Base-by-base conservation (phyloP, 2,888 invertebrate genomes). In the Parnassius mnemosyne region DNA sequence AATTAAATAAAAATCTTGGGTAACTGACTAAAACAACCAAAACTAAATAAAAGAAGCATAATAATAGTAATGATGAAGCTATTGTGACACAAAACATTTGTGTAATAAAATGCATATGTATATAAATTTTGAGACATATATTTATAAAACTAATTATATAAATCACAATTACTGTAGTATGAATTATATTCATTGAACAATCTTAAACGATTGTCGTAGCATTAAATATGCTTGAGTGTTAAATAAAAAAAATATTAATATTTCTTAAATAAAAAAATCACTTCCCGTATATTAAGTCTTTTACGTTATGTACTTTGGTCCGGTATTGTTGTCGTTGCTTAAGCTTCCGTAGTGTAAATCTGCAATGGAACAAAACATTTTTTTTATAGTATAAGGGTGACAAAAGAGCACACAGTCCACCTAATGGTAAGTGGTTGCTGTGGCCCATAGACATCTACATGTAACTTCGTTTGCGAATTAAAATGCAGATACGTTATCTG, bases 271-370 rank as follows among this genome's bases (percentile, higher is more conserved):
- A n/a, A 56, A 9, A 34, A 47, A 34, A 55, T 55, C 49, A 47
- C 49, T 16, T 13, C 49, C 41, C 9, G 49, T 57, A 3, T 41
- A 49, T 13, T 49, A 49, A 57, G 47, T 57, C 41, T 41, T 64
- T 64, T 61, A 60, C 44, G 56, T 10, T 34, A 67, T 68, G 68
- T 69, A 72, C 77, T 79, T 80, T 78, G 77, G 77, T 78, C 71
- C 69, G 63, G 20, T 12, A 59, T 65, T 61, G 53, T 57, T 57
- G 52, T 61, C 11, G 47, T 54, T 34, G 10, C 10, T 69, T 71
- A 78, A 47, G 77, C 77, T 55, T 76, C 76, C 3, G 76, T 71
- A 55, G 69, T 73, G 42, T 73, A 76, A 42, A 78, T 71, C 74
- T 78, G 75, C 43, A 75, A 75, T 65, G 51, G 52, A 56, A 66